Evolutionary conservation across 2,888 invertebrate species (phyloP).

Genomic region (Drosophila trichaetosa): DNA sequence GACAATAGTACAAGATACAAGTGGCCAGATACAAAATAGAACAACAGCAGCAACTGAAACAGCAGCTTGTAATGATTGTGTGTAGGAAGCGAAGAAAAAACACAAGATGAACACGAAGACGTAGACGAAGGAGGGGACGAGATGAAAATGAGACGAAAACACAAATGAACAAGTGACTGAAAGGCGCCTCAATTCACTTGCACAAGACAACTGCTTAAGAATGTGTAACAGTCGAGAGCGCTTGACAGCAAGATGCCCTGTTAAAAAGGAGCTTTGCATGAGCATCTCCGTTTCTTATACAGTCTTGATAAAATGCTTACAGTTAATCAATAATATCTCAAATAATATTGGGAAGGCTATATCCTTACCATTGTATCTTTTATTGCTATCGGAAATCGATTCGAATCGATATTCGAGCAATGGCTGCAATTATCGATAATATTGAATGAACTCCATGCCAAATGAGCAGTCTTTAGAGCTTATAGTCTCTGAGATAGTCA

Average conservation of each 20-base stretch:
- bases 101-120: constrained; percentile 4
- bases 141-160: constrained; percentile 17
- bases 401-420: no score
- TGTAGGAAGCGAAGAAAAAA: constrained; percentile 45
- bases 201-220: constrained; percentile 11
- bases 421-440: no score
- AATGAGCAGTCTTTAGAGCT: background rate
- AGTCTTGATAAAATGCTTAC: no score
- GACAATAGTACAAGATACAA: constrained; percentile 70
- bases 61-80: constrained; percentile 55
- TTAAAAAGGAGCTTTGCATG: background rate
- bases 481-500: background rate
- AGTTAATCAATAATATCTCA: background rate
- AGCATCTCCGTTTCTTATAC: background rate
- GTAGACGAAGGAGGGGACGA: constrained; percentile 10
- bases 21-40: constrained; percentile 73
- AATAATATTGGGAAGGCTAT: background rate
- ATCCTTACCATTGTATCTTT: no score
- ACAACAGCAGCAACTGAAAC: constrained; percentile 38
- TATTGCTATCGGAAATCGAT: no score
- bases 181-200: constrained; percentile 45
- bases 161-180: constrained; percentile 13
- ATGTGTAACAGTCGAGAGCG: constrained; percentile 11
- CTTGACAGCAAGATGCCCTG: constrained; percentile 20
- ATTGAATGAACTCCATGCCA: background rate